phyloP scores from a whole-genome alignment of 2,113 vertebrate genomes.

The Calonectris borealis region DNA sequence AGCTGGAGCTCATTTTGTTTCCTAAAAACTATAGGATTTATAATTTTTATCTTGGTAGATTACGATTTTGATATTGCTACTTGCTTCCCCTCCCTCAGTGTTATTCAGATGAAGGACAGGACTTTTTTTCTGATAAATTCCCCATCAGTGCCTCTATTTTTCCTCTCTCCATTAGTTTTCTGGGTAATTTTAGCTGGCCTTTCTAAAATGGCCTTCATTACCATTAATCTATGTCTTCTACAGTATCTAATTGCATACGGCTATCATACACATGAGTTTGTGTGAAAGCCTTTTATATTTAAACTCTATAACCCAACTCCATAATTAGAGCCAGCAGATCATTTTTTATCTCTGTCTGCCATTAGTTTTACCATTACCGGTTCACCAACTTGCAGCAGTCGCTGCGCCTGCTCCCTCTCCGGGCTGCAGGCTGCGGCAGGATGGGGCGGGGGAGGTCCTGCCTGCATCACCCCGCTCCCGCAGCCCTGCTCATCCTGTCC shows the following conservation, averaged over 20 bases:
- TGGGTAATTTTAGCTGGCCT: constrained; percentile 38
- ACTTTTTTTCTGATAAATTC: neutral
- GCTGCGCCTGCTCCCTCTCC: neutral
- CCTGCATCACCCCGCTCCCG: rapidly evolving
- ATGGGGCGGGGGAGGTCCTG: neutral
- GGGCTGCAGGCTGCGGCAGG: rapidly evolving
- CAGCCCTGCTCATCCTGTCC: neutral
- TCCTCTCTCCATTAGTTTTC: neutral
- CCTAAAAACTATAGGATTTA: neutral
- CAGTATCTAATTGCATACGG: neutral
- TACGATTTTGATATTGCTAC: neutral
- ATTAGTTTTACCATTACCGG: neutral
- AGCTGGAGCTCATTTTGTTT: neutral
- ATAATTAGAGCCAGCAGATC: constrained; percentile 10
- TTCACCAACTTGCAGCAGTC: neutral
- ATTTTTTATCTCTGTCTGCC: neutral
- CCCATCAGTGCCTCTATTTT: neutral
- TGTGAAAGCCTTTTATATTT: constrained; percentile 32
- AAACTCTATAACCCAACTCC: neutral
- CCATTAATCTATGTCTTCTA: constrained; percentile 40
- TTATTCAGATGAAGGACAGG: neutral
- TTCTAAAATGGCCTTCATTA: constrained; percentile 42
- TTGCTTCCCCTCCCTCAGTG: neutral
- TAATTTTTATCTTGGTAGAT: neutral
- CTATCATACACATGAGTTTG: constrained; percentile 18